These are phyloP conservation scores for Eutolmus rufibarbis DNA, from an alignment of 2,888 invertebrate species.

Conservation along the genomic window DNA sequence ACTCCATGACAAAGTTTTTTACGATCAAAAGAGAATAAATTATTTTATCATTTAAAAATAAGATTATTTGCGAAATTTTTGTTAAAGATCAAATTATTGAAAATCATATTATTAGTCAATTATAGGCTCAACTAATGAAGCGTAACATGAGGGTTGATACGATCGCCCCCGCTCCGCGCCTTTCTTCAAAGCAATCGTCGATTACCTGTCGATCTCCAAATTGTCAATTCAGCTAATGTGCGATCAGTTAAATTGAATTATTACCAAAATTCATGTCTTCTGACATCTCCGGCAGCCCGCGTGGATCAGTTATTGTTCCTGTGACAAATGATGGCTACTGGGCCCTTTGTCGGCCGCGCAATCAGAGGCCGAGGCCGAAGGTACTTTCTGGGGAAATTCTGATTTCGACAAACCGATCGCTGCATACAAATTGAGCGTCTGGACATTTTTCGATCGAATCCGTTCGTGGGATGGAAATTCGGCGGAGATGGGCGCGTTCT, in stretches of 20 bases:
- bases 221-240: slow-evolving; percentile 29
- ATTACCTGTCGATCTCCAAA: slow-evolving; percentile 14
- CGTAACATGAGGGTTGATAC: not conserved
- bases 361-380: not conserved
- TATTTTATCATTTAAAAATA: not conserved
- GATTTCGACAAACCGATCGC: slow-evolving; percentile 9
- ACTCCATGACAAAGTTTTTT: too few relatives aligned
- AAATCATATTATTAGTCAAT: not conserved
- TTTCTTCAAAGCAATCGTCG: not conserved
- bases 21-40: too few relatives aligned
- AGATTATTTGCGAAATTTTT: not conserved
- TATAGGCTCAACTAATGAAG: not conserved
- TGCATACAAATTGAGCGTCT: slow-evolving; percentile 29
- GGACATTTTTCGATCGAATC: slow-evolving; percentile 30
- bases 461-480: not conserved
- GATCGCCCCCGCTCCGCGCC: not conserved
- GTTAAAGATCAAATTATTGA: not conserved
- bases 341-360: slow-evolving; percentile 11
- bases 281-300: slow-evolving; percentile 1
- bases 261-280: slow-evolving; percentile 32
- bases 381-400: slow-evolving; percentile 13
- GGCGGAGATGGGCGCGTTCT: not conserved
- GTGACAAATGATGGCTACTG: slow-evolving; percentile 23
- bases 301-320: not conserved
- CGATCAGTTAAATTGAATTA: slow-evolving; percentile 42